phyloP scores from a whole-genome alignment of 2,113 vertebrate genomes.

The Hypocryptadius cinnamomeus region DNA sequence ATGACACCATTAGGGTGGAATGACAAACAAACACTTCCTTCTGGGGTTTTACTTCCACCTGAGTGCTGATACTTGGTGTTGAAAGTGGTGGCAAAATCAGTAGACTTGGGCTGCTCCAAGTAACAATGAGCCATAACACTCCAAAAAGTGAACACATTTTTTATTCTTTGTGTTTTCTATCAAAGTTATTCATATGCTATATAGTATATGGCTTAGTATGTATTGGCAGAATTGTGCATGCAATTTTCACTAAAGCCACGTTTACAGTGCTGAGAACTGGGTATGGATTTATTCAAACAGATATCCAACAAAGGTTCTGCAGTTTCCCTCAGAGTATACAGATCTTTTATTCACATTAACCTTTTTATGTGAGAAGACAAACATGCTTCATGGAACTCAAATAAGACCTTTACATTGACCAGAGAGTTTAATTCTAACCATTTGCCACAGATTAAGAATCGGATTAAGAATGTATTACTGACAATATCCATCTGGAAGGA shows the following conservation, averaged over 20 bases:
- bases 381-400: neutral
- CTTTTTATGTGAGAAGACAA: neutral
- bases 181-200: neutral
- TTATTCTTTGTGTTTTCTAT: neutral
- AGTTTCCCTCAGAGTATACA: neutral
- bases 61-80: neutral
- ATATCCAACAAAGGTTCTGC: neutral
- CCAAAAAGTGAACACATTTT: neutral
- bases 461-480: slow-evolving; percentile 15
- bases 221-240: neutral
- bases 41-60: neutral
- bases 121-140: neutral
- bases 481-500: neutral
- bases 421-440: slow-evolving; percentile 8
- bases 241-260: accelerated
- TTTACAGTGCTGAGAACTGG: neutral
- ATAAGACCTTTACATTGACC: neutral
- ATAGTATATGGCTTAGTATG: neutral
- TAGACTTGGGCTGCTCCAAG: neutral
- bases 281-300: neutral
- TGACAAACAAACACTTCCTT: neutral
- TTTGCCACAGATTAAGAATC: slow-evolving; percentile 5
- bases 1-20: neutral
- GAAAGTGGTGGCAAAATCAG: neutral
- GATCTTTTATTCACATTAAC: neutral